Evolutionary conservation across 2,797 vertebrate species (phyloP), one percentile per base, ranked within the genome.

Genomic region (Pseudochromis fuscus): DNA sequence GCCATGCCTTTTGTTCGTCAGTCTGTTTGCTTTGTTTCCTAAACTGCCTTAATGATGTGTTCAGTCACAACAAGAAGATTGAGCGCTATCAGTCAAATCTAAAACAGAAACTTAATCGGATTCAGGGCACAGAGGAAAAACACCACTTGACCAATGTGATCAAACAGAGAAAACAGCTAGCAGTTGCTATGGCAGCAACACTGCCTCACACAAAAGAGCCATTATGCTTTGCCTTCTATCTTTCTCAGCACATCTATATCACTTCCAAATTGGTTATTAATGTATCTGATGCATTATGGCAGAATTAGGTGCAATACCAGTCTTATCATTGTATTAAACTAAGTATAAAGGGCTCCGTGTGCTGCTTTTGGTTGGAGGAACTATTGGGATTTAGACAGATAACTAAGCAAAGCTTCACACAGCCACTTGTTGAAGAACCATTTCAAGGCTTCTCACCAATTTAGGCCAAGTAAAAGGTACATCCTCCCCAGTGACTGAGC

Each of bases 171-270:
- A 67, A 68, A 79, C 75, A 69, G 77, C 74, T 84, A 72, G 58
- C 63, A 55, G 80, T 85, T 85, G 78, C 80, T 80, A 87, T 86
- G 79, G 81, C 66, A 79, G 74, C 75, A 62, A 56, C 60, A 38
- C 25, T 69, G 52, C 42, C 61, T 77, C 55, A 42, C 31, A 79
- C 59, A 67, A 65, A 83, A 83, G 67, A 58, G 40, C 58, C 5
- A 60, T 75, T 62, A 67, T 66, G 38, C 19, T 37, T 59, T 64
- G 55, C 53, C 44, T 69, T 65, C 33, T 35, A 23, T 33, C 64
- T 53, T 50, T 10, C 49, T 72, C 35, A 44, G 33, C 63, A 61
- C 63, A 82, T 75, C 67, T 80, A 46, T 61, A 81, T 81, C 69
- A 68, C 57, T 50, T 81, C 55, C 27, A 70, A 81, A 75, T 81